Conservation (phyloP, 2,888 invertebrate genomes). For the Chromoteleia sp. region DNA sequence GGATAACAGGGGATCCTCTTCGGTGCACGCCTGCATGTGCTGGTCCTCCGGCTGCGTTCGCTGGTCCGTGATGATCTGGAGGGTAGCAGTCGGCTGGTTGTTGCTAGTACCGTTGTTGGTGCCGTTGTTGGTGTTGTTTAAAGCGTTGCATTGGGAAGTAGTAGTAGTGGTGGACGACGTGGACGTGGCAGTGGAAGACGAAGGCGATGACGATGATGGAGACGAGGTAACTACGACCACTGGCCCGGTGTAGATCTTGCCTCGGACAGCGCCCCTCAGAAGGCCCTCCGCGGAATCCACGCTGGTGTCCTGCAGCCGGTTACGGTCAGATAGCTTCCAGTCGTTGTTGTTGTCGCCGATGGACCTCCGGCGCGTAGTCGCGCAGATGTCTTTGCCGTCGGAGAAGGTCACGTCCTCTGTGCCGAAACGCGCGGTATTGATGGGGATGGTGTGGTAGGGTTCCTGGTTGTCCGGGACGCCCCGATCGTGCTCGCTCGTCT, state of each 20-base stretch:
- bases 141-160: constrained; percentile 72
- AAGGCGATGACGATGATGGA: constrained; percentile 81
- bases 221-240: constrained; percentile 59
- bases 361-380: constrained; percentile 69
- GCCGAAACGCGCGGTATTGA: constrained; percentile 85
- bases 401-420: constrained; percentile 93
- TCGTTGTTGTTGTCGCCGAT: constrained; percentile 90
- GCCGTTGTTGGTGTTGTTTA: constrained; percentile 69
- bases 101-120: constrained; percentile 24
- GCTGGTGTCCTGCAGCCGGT: constrained; percentile 80
- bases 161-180: constrained; percentile 68
- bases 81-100: constrained; percentile 49
- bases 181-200: constrained; percentile 74
- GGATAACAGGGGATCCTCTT: constrained; percentile 90
- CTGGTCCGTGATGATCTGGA: constrained; percentile 77
- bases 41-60: constrained; percentile 74
- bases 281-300: constrained; percentile 89
- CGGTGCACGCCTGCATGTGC: constrained; percentile 85
- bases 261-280: constrained; percentile 92
- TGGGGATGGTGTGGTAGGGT: constrained; percentile 76
- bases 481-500: constrained; percentile 87
- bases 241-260: constrained; percentile 87
- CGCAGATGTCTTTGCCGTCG: constrained; percentile 87
- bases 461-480: constrained; percentile 86
- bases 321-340: constrained; percentile 92